A percentile compares a stretch with the other conserved stretches of the same genome.
Conservation (phyloP, 2,113 vertebrate genomes). For the Pomatostomus ruficeps region DNA sequence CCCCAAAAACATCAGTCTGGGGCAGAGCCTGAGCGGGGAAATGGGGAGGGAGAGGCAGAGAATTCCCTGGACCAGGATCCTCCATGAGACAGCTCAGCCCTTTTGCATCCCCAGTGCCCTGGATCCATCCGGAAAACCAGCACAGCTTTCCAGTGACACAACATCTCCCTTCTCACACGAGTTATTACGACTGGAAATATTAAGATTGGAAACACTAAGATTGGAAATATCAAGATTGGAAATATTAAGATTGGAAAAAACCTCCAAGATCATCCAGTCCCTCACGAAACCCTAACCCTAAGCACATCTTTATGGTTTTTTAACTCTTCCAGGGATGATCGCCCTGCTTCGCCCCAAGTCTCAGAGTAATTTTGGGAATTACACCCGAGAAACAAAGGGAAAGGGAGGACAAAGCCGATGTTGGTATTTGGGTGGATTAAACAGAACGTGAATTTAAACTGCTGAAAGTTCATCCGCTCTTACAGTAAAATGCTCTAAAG, state of each 20-base stretch:
- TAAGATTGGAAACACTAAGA: accelerated
- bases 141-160: accelerated
- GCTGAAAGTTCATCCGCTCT: background rate
- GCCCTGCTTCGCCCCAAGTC: background rate
- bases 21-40: background rate
- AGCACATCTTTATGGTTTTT: background rate
- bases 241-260: accelerated
- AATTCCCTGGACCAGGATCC: background rate
- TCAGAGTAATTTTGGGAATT: background rate
- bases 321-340: background rate
- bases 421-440: background rate
- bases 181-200: accelerated
- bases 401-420: accelerated
- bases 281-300: accelerated
- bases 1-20: background rate
- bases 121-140: background rate
- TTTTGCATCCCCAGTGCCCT: background rate
- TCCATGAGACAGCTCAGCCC: background rate
- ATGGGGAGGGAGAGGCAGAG: background rate
- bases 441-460: background rate
- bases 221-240: accelerated
- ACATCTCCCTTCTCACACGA: accelerated
- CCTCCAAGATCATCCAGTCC: too few relatives aligned
- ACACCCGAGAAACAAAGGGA: background rate
- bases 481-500: background rate